phyloP scores from a whole-genome alignment of 37 sponge, comb jelly and placozoan species.

The Ianthella basta region DNA sequence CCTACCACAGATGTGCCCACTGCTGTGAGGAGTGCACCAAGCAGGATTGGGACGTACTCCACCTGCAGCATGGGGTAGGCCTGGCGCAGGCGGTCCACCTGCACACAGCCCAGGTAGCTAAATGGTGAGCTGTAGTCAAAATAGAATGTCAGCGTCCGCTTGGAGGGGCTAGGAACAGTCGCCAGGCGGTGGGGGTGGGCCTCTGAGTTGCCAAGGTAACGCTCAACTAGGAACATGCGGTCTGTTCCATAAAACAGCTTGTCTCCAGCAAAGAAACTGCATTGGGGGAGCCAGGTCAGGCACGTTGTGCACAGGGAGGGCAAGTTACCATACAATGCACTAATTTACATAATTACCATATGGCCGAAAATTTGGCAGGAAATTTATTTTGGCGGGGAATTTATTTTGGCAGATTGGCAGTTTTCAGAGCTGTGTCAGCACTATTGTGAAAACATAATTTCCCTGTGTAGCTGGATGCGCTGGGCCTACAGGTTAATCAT shows the following conservation, averaged over 20 bases:
- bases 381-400: no score
- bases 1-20: conserved; percentile 70
- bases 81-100: conserved; percentile 40
- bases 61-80: conserved; percentile 47
- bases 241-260: conserved; percentile 88
- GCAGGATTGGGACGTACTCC: conserved; percentile 75
- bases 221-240: conserved; percentile 76
- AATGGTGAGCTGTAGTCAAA: conserved; percentile 92
- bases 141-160: conserved; percentile 68
- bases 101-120: conserved; percentile 67
- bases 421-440: no score
- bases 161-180: neutral
- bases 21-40: conserved; percentile 85
- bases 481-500: no score
- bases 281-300: neutral
- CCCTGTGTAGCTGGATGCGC: no score
- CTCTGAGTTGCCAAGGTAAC: conserved; percentile 52
- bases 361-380: no score
- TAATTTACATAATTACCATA: no score
- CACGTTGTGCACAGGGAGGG: no score
- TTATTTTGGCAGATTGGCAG: no score
- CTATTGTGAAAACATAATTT: no score
- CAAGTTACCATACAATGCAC: no score
- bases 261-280: conserved; percentile 73
- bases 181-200: conserved; percentile 67